A percentile compares a stretch with the other conserved stretches of the same genome.
phyloP scores from a whole-genome alignment of 2,797 vertebrate species.

The Arvicola amphibius region DNA sequence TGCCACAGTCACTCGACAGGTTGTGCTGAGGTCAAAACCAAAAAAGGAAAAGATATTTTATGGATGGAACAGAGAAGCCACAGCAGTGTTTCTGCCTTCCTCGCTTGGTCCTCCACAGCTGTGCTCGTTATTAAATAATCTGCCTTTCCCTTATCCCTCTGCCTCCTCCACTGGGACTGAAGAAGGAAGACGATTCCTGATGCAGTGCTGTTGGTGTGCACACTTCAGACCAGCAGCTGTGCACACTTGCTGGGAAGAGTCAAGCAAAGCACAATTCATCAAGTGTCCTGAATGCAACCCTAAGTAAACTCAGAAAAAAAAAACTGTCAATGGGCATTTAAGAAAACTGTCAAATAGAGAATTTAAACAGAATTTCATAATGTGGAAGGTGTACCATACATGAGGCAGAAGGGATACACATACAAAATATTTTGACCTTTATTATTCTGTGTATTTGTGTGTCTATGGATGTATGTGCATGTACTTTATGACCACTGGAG shows the following conservation, averaged over 20 bases:
- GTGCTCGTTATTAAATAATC: neutral
- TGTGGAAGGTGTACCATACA: neutral
- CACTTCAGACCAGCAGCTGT: neutral
- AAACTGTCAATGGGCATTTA: neutral
- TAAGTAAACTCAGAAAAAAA: neutral
- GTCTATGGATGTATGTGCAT: neutral
- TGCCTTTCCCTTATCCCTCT: neutral
- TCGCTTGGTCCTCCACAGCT: neutral
- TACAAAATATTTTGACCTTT: neutral
- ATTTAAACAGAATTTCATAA: conserved; percentile 23
- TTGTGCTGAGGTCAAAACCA: neutral
- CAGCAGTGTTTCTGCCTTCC: neutral
- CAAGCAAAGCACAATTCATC: neutral
- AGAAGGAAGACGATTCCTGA: neutral
- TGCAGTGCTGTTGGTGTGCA: neutral
- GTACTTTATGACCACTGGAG: neutral
- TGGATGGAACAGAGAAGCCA: neutral
- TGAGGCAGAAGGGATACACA: neutral
- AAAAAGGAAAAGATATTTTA: neutral
- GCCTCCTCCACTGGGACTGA: neutral
- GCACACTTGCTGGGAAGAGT: neutral
- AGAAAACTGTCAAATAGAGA: neutral
- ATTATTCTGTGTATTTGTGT: neutral
- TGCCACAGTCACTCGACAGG: neutral
- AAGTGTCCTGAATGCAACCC: neutral